A percentile compares a stretch with the other conserved stretches of the same genome.
These are phyloP conservation scores for Penaeus vannamei DNA, from an alignment of 1,140 invertebrate species.

Conservation along the genomic window DNA sequence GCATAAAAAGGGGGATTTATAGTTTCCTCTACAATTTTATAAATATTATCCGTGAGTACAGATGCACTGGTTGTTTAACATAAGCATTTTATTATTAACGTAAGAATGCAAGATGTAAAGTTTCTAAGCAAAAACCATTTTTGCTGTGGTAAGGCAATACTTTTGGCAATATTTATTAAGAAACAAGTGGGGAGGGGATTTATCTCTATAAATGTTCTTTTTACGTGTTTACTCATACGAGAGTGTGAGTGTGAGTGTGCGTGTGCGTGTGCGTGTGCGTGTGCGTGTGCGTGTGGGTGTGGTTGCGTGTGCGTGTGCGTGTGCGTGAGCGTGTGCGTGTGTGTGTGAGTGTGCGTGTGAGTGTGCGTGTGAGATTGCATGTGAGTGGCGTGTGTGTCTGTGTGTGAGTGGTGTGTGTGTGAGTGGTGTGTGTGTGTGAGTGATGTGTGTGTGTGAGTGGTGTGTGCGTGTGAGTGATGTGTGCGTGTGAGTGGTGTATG, in stretches of 20 bases:
- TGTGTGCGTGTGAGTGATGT: neutral
- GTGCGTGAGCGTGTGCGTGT: neutral
- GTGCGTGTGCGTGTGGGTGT: conserved; percentile 14
- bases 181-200: too few species aligned
- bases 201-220: too few species aligned
- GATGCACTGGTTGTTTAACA: too few species aligned
- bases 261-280: neutral
- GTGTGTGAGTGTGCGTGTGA: neutral
- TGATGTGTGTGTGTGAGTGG: neutral
- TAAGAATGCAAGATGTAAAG: too few species aligned
- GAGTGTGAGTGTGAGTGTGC: neutral
- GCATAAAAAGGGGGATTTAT: too few species aligned
- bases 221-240: too few species aligned
- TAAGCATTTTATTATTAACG: too few species aligned
- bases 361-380: neutral
- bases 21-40: too few species aligned
- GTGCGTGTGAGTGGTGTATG: neutral
- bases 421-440: neutral
- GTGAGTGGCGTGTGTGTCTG: neutral
- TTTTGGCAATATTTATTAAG: too few species aligned
- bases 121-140: too few species aligned
- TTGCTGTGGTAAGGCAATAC: too few species aligned
- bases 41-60: too few species aligned
- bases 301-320: neutral
- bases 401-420: neutral